A percentile compares a stretch with the other conserved stretches of the same genome.
These are phyloP conservation scores for Cantharis nigra DNA, from an alignment of 2,888 invertebrate genomes.

Conservation along the genomic window DNA sequence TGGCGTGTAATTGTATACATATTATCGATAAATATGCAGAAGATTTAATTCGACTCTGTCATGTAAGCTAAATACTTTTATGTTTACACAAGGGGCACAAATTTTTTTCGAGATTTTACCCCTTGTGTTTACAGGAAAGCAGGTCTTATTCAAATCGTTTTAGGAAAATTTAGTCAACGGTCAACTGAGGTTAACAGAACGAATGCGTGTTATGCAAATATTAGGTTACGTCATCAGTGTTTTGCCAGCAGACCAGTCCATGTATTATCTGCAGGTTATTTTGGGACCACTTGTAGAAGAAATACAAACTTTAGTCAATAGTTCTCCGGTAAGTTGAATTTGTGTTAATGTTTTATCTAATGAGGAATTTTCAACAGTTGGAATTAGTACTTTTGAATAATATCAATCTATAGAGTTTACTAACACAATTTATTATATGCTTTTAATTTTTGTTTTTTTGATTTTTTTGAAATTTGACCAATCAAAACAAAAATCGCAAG, in stretches of 20 bases:
- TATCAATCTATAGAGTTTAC: no score
- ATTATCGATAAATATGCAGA: constrained; percentile 77
- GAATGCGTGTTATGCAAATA: constrained; percentile 75
- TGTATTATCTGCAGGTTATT: constrained; percentile 71
- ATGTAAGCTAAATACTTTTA: constrained; percentile 51
- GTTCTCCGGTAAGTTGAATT: constrained; percentile 54
- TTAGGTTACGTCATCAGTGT: constrained; percentile 75
- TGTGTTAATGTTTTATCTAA: no score
- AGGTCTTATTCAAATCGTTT: constrained; percentile 35
- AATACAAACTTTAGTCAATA: constrained; percentile 60
- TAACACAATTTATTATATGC: no score
- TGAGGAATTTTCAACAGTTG: no score
- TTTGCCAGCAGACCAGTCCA: constrained; percentile 65
- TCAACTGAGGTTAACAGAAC: constrained; percentile 68
- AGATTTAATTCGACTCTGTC: constrained; percentile 74
- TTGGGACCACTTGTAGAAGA: constrained; percentile 70
- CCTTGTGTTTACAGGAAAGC: no score
- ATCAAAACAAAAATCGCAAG: no score
- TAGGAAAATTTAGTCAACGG: constrained; percentile 61
- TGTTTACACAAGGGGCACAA: neutral
- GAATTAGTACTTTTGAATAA: no score
- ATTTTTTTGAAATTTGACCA: no score
- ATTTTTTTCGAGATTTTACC: no score
- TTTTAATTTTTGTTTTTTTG: no score
- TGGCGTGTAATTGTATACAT: constrained; percentile 79